Evolutionary conservation across 1,140 invertebrate genomes (phyloP).

Genomic region (Drosophila ohnishii): DNA sequence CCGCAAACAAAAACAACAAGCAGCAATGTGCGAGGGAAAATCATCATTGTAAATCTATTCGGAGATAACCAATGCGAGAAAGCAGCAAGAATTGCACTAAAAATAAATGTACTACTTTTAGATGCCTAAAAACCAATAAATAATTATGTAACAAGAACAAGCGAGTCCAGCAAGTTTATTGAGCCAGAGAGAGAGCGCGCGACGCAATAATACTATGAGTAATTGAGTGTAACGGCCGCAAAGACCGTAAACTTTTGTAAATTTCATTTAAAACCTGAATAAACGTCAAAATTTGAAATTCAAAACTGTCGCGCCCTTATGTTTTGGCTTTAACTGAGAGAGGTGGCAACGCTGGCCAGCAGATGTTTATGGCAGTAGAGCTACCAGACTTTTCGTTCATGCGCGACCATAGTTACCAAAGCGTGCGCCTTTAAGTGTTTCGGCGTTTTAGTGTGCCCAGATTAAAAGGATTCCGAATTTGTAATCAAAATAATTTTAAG

Average conservation of each 20-base stretch:
- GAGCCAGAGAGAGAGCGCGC: conserved; percentile 3
- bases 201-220: conserved; percentile 34
- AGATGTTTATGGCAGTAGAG: neutral
- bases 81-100: conserved; percentile 60
- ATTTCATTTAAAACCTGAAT: conserved; percentile 65
- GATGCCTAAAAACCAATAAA: conserved; percentile 72
- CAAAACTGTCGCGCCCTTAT: conserved; percentile 12
- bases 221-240: conserved; percentile 40
- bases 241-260: conserved; percentile 60
- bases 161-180: conserved; percentile 60
- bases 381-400: too few species aligned
- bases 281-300: conserved; percentile 71
- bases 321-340: too few species aligned
- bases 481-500: too few species aligned
- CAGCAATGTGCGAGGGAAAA: conserved; percentile 24
- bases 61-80: conserved; percentile 45
- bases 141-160: conserved; percentile 68
- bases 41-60: conserved; percentile 52
- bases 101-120: conserved; percentile 77
- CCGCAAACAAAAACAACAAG: conserved; percentile 41
- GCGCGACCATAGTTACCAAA: too few species aligned
- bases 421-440: too few species aligned
- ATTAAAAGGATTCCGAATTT: too few species aligned
- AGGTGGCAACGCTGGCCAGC: conserved; percentile 1
- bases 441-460: too few species aligned